Conservation (phyloP, 2,113 vertebrate genomes). For the Ammodytes dubius region DNA sequence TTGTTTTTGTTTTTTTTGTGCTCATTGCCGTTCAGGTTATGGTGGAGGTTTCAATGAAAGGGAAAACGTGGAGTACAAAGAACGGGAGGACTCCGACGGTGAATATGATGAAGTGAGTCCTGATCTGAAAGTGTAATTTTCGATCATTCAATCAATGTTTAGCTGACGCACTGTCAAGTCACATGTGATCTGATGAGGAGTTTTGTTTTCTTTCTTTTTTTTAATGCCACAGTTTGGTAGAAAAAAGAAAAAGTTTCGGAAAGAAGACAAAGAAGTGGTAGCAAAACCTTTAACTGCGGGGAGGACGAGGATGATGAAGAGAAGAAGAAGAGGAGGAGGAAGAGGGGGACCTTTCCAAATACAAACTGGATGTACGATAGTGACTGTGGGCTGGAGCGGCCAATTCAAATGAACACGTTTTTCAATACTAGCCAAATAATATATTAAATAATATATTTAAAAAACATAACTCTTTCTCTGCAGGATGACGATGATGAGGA, state of each 20-base stretch:
- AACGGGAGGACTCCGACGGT: slow-evolving; percentile 98
- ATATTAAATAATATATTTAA: not conserved
- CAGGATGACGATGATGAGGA: slow-evolving; percentile 94
- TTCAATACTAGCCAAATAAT: not conserved
- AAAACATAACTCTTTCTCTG: not conserved
- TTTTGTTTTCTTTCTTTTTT: not conserved
- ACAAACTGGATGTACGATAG: slow-evolving; percentile 93
- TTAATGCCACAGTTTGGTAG: slow-evolving; percentile 90
- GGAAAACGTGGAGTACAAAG: slow-evolving; percentile 98
- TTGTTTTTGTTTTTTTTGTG: not conserved
- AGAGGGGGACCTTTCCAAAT: slow-evolving; percentile 97
- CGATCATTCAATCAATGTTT: not conserved
- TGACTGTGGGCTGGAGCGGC: not conserved
- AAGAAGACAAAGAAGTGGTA: slow-evolving; percentile 91
- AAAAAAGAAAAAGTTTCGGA: slow-evolving; percentile 98
- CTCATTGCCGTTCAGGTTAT: slow-evolving; percentile 86
- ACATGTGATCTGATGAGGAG: not conserved
- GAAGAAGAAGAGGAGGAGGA: slow-evolving; percentile 91
- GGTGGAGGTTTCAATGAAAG: slow-evolving; percentile 99
- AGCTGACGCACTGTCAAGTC: not conserved
- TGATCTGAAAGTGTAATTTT: not conserved
- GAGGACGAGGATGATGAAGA: slow-evolving; percentile 79
- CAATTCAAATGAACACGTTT: not conserved
- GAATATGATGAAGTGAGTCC: slow-evolving; percentile 96
- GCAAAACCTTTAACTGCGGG: slow-evolving; percentile 58